phyloP scores from a whole-genome alignment of 2,888 invertebrate species.

The Priocnemis perturbator region DNA sequence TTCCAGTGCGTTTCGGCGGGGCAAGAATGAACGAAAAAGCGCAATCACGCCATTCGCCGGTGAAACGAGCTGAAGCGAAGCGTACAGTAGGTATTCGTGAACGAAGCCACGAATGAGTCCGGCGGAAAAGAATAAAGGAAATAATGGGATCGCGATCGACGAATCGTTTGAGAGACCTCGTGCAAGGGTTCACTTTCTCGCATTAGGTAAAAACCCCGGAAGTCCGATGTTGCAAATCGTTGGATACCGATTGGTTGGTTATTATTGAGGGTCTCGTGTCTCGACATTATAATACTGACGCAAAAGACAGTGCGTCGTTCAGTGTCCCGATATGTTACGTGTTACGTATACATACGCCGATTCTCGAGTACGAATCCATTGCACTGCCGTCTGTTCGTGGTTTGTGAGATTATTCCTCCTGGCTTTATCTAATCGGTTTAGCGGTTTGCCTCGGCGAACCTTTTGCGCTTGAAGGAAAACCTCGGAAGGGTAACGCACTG shows the following conservation, averaged over 20 bases:
- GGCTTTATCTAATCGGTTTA: conserved; percentile 43
- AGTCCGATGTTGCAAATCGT: no score
- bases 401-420: conserved; percentile 25
- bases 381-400: no score
- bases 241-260: no score
- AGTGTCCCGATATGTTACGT: no score
- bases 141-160: conserved; percentile 35
- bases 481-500: neutral
- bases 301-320: no score
- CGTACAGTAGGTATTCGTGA: conserved; percentile 10
- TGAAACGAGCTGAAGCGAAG: conserved; percentile 35
- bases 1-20: no score
- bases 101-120: no score
- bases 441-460: conserved; percentile 22
- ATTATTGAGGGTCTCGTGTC: no score
- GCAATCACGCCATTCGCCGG: conserved; percentile 10
- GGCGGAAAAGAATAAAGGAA: conserved; percentile 25
- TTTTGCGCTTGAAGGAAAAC: neutral
- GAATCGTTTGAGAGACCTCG: conserved; percentile 14
- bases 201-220: conserved; percentile 44
- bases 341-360: no score
- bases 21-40: no score
- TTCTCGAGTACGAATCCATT: no score
- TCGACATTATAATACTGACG: no score
- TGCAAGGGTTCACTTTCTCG: conserved; percentile 38